Conservation (phyloP, 2,888 invertebrate species). For the Neria commutata region DNA sequence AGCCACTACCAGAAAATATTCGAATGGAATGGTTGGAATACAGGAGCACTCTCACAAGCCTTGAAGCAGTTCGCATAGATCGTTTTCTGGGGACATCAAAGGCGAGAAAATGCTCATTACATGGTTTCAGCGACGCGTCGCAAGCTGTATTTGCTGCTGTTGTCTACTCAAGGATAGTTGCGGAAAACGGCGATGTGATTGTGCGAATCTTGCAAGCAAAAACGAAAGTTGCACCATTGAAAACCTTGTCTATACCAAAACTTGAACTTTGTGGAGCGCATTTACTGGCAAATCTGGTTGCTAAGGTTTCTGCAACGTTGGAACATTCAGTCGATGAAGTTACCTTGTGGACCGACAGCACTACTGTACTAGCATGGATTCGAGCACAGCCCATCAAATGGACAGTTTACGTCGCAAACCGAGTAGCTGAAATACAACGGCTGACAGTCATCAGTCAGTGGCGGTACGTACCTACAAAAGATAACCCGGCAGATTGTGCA, state of each 20-base stretch:
- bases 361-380: constrained; percentile 25
- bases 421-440: constrained; percentile 33
- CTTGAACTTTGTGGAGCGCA: constrained; percentile 35
- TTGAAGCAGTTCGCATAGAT: no score
- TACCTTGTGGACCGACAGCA: constrained; percentile 21
- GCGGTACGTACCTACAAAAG: constrained; percentile 32
- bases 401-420: constrained; percentile 32
- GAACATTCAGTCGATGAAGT: not conserved
- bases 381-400: constrained; percentile 20
- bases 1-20: constrained; percentile 27
- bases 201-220: constrained; percentile 11
- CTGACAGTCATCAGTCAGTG: constrained; percentile 22
- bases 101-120: no score
- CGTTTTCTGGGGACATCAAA: no score
- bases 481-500: constrained; percentile 36
- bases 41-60: no score
- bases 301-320: constrained; percentile 2
- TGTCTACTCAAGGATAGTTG: no score
- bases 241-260: constrained; percentile 19
- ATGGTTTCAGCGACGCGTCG: no score
- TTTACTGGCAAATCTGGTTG: constrained; percentile 8
- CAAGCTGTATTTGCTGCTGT: no score
- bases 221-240: constrained; percentile 19
- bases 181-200: constrained; percentile 9
- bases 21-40: no score